These are phyloP conservation scores for Carassius carassius DNA, from an alignment of 2,113 vertebrate species.

Conservation along the genomic window DNA sequence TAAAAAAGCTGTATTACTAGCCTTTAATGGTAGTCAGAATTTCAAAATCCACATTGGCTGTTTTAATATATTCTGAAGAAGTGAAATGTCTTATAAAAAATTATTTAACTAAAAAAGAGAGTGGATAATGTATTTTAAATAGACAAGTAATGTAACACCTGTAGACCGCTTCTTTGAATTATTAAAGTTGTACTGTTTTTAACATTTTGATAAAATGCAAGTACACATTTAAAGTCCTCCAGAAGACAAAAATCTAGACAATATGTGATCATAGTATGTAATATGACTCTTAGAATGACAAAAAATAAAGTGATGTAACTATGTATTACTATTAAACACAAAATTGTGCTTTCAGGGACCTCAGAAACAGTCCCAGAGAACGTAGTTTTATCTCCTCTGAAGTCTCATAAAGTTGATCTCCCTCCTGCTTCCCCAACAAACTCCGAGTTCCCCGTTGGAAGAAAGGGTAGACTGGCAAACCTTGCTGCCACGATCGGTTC, in stretches of 20 bases:
- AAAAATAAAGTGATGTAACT: not conserved
- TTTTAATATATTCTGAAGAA: not conserved
- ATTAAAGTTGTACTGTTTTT: not conserved
- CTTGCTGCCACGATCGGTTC: constrained; percentile 92
- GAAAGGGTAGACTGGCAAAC: constrained; percentile 87
- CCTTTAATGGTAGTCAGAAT: not conserved
- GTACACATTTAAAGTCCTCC: not conserved
- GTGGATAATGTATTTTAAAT: not conserved
- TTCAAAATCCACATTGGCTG: not conserved
- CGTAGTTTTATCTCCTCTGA: constrained; percentile 61
- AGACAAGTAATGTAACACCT: not conserved
- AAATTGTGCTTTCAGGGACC: constrained; percentile 49
- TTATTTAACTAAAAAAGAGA: not conserved
- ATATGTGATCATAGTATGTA: not conserved
- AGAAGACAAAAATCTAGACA: not conserved
- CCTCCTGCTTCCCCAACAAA: constrained; percentile 62
- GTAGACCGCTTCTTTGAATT: not conserved
- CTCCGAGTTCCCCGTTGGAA: constrained; percentile 75
- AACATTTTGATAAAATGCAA: not conserved
- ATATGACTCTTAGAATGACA: not conserved
- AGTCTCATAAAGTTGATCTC: constrained; percentile 66
- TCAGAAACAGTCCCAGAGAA: constrained; percentile 59
- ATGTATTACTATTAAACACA: not conserved
- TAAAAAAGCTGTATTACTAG: not conserved
- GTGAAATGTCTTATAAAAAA: not conserved